Evolutionary conservation across 2,113 vertebrate species (phyloP).

Genomic region (Rhinopithecus roxellana): DNA sequence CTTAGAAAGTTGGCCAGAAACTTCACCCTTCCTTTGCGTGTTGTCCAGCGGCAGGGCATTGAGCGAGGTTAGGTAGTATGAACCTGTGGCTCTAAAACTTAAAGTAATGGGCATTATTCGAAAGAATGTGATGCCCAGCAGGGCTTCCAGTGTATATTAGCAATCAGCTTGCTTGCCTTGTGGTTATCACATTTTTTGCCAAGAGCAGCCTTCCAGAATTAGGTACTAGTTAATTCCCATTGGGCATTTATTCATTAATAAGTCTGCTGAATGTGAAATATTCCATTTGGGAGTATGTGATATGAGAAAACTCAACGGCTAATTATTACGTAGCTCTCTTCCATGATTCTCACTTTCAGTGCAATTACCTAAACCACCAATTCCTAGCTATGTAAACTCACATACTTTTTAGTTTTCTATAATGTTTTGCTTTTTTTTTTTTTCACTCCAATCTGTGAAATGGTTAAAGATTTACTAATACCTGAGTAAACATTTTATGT

Average conservation of each 20-base stretch:
- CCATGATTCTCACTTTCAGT: neutral
- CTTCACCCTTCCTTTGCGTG: neutral
- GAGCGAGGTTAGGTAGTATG: neutral
- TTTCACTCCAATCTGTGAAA: neutral
- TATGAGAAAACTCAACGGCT: neutral
- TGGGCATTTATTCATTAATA: conserved; percentile 28
- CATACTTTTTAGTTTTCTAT: conserved; percentile 20
- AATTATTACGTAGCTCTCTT: conserved; percentile 34
- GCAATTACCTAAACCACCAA: neutral
- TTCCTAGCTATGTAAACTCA: neutral
- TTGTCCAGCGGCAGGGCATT: neutral
- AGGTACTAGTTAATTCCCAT: conserved; percentile 62
- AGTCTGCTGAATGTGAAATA: conserved; percentile 19
- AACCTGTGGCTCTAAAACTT: neutral
- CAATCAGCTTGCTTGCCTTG: neutral
- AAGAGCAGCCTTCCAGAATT: conserved; percentile 52
- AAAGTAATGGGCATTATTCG: neutral
- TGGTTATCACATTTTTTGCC: conserved; percentile 34
- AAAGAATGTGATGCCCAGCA: neutral
- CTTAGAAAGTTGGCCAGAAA: conserved; percentile 12
- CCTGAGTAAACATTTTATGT: neutral
- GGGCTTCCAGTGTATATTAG: neutral
- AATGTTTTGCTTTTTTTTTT: neutral
- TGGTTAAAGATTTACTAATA: neutral
- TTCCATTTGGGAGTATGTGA: neutral